phyloP scores from a whole-genome alignment of 2,113 vertebrate species.

The Synodontis membranacea region DNA sequence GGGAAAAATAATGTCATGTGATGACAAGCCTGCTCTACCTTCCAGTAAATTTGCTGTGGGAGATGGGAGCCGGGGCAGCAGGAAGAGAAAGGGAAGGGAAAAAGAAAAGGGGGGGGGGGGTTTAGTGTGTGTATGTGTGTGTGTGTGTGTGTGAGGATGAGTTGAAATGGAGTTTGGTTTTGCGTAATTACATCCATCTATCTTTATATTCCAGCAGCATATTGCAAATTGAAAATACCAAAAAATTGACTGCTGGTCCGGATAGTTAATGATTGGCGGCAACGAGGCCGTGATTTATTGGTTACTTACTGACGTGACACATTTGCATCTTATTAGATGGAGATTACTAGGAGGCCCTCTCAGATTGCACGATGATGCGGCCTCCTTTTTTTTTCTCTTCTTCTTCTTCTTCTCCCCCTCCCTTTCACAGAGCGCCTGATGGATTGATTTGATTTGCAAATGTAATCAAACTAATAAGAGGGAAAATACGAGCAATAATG shows the following conservation, averaged over 20 bases:
- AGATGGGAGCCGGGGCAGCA: conserved; percentile 55
- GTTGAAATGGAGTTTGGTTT: conserved; percentile 99
- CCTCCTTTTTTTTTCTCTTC: conserved; percentile 60
- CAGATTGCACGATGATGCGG: conserved; percentile 93
- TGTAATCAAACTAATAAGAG: conserved; percentile 99
- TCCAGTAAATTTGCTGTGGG: conserved; percentile 97
- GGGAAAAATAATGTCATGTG: conserved; percentile 93
- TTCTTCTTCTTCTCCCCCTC: no score
- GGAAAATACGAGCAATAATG: conserved; percentile 96
- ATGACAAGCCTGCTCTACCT: conserved; percentile 98
- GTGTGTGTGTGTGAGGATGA: conserved; percentile 71
- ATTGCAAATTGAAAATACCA: conserved; percentile 99
- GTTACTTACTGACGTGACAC: conserved; percentile 96
- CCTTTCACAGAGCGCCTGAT: conserved; percentile 85
- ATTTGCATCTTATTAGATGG: conserved; percentile 99
- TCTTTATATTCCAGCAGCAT: conserved; percentile 99
- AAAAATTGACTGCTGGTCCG: conserved; percentile 99
- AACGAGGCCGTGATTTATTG: conserved; percentile 98
- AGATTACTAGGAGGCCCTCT: conserved; percentile 93
- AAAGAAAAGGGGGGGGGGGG: conserved; percentile 26
- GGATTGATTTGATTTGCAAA: conserved; percentile 99
- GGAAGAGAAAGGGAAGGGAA: conserved; percentile 34
- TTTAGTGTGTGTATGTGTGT: neutral
- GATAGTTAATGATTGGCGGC: conserved; percentile 99
- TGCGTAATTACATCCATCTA: conserved; percentile 99